phyloP scores from a whole-genome alignment of 2,113 vertebrate genomes.

The Coturnix japonica region DNA sequence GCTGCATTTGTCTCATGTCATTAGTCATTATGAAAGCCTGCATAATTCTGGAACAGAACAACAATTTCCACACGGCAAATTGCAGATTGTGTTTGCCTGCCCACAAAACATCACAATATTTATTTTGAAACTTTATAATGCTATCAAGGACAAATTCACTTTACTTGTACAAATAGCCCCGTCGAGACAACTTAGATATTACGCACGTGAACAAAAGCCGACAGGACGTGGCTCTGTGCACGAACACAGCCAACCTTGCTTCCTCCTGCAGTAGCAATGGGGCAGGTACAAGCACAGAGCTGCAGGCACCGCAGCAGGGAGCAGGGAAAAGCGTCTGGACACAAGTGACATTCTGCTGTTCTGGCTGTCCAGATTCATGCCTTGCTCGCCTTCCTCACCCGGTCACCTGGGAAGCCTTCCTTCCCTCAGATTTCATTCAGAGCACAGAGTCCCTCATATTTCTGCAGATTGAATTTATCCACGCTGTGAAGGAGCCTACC shows the following conservation, averaged over 20 bases:
- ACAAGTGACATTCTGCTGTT: neutral
- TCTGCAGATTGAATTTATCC: neutral
- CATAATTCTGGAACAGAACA: constrained; percentile 39
- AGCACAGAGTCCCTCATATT: neutral
- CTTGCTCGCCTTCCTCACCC: fast-evolving
- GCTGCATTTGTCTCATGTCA: neutral
- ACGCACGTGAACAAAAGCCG: fast-evolving
- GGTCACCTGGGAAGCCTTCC: neutral
- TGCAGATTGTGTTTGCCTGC: constrained; percentile 23
- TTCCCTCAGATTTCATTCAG: fast-evolving
- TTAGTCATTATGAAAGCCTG: constrained; percentile 25
- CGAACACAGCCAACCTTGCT: neutral
- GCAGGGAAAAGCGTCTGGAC: fast-evolving
- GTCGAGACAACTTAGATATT: neutral
- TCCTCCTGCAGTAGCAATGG: neutral
- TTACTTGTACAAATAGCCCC: constrained; percentile 6
- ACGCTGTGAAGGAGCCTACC: neutral
- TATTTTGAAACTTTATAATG: constrained; percentile 41
- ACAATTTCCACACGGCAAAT: constrained; percentile 21
- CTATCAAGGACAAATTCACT: constrained; percentile 39
- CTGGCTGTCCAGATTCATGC: neutral
- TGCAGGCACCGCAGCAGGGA: neutral
- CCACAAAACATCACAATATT: constrained; percentile 29
- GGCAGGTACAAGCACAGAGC: neutral
- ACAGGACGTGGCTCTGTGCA: neutral